Evolutionary conservation across 2,113 vertebrate species (phyloP).

Genomic region (Dicrurus megarhynchus): DNA sequence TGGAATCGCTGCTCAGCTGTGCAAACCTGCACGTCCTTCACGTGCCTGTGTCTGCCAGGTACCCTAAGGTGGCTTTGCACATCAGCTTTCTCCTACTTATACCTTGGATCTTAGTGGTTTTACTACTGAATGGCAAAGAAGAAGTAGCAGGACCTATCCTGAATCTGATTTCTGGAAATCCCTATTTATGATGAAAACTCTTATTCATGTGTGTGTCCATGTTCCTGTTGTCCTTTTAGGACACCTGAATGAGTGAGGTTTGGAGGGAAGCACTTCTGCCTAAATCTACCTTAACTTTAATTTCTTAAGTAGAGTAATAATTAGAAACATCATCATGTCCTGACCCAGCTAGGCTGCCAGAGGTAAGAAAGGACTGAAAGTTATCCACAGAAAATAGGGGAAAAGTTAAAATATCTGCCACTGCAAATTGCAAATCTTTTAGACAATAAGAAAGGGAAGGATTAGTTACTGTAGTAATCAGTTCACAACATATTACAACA

Average conservation of each 20-base stretch:
- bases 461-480: background rate
- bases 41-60: background rate
- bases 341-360: background rate
- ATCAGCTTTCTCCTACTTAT: background rate
- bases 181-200: background rate
- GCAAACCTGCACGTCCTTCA: background rate
- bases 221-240: background rate
- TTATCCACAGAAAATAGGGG: background rate
- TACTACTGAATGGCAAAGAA: background rate
- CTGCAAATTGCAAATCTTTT: background rate
- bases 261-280: background rate
- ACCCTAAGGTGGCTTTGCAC: background rate
- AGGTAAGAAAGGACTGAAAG: background rate
- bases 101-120: background rate
- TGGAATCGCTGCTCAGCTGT: background rate
- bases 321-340: background rate
- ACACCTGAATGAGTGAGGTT: background rate
- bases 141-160: background rate
- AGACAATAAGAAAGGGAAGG: background rate
- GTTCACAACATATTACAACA: background rate
- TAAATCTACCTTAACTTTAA: background rate
- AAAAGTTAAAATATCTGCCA: background rate
- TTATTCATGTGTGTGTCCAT: fast-evolving
- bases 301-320: background rate
- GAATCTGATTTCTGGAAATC: background rate